Conservation (phyloP, 2,888 invertebrate genomes). For the Lamproptera curius region DNA sequence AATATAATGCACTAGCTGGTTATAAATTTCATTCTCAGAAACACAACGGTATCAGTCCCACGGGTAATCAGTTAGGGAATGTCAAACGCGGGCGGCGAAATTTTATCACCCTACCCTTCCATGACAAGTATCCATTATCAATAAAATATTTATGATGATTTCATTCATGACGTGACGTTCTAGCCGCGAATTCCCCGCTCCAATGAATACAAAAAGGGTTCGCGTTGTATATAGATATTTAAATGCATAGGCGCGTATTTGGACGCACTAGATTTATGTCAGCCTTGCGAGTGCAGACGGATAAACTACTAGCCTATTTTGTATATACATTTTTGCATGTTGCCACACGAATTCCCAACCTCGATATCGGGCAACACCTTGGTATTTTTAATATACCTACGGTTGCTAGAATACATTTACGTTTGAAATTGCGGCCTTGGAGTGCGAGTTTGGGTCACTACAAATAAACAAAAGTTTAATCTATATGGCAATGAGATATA, state of each 20-base stretch:
- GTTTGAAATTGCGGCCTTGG: too few species aligned
- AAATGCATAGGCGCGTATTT: conserved; percentile 20
- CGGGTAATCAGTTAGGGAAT: too few species aligned
- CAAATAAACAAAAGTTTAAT: too few species aligned
- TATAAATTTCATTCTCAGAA: too few species aligned
- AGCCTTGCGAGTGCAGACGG: conserved; percentile 15
- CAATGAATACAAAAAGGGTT: conserved; percentile 19
- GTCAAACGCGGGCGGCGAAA: too few species aligned
- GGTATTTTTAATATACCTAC: not conserved
- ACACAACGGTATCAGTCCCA: too few species aligned
- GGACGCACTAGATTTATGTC: conserved; percentile 14
- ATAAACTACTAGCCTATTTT: not conserved
- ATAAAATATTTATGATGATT: conserved; percentile 19
- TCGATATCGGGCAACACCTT: too few species aligned
- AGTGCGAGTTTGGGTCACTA: too few species aligned
- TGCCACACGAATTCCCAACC: too few species aligned
- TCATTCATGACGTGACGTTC: conserved; percentile 14
- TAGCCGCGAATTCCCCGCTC: not conserved
- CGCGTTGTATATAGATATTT: conserved; percentile 13
- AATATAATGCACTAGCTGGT: too few species aligned
- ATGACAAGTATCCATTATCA: conserved; percentile 1
- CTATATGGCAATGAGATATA: too few species aligned
- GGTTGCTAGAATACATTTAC: too few species aligned
- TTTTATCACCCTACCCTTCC: not conserved
- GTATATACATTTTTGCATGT: conserved; percentile 4